Conservation (phyloP, 2,888 invertebrate species). For the Harpagoxenus sublaevis region DNA sequence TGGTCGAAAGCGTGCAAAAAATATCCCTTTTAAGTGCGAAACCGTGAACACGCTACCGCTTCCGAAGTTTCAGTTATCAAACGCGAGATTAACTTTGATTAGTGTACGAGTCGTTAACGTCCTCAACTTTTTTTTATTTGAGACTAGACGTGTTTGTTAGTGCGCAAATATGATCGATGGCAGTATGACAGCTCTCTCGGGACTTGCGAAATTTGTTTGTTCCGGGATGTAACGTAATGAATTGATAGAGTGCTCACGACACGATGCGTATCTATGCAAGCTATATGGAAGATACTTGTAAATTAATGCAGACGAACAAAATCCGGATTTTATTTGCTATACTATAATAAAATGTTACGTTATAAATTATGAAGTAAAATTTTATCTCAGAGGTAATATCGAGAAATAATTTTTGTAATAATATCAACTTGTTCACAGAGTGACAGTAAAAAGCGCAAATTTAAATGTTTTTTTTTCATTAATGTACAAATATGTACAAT, state of each 20-base stretch:
- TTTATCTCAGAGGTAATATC: constrained; percentile 17
- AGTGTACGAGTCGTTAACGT: constrained; percentile 62
- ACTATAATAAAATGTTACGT: neutral
- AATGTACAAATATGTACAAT: neutral
- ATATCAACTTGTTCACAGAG: neutral
- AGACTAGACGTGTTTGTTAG: constrained; percentile 22
- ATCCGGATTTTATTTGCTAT: neutral
- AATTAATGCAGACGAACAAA: constrained; percentile 37
- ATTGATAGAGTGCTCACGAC: constrained; percentile 70
- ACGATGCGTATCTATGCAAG: constrained; percentile 4
- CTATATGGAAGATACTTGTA: constrained; percentile 31
- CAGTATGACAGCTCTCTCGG: constrained; percentile 56
- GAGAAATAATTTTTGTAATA: constrained; percentile 25
- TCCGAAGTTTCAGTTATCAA: neutral
- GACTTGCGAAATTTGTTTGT: constrained; percentile 64
- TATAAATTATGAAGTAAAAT: neutral
- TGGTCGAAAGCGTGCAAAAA: constrained; percentile 47
- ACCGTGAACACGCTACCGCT: neutral
- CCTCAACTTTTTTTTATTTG: constrained; percentile 58
- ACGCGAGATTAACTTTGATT: constrained; percentile 1
- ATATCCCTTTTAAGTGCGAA: neutral
- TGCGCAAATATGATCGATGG: constrained; percentile 72
- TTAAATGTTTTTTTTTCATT: constrained; percentile 6
- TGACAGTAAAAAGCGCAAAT: neutral
- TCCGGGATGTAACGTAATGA: constrained; percentile 60